Conservation (phyloP, 2,888 invertebrate species). For the Drosophila nr. perissopoda region DNA sequence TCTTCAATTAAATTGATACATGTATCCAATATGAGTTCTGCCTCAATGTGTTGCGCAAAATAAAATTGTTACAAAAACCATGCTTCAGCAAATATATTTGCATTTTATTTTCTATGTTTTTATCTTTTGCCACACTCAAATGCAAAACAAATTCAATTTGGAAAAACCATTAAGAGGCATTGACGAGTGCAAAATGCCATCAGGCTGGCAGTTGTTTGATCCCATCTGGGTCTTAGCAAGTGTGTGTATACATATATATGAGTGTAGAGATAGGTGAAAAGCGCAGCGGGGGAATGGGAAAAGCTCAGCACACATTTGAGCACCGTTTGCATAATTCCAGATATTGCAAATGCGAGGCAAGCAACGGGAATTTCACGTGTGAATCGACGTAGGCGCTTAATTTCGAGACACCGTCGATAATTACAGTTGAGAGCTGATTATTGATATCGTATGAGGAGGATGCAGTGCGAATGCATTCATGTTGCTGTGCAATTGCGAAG, state of each 20-base stretch:
- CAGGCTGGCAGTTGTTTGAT: background rate
- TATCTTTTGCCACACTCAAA: background rate
- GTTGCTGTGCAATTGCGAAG: constrained; percentile 46
- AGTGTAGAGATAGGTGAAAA: background rate
- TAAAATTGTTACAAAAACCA: background rate
- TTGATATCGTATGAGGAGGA: constrained; percentile 14
- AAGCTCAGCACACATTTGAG: constrained; percentile 38
- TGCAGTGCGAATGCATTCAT: constrained; percentile 17
- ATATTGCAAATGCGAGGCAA: constrained; percentile 39
- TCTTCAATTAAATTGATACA: background rate
- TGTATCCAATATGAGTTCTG: background rate
- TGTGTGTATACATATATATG: background rate
- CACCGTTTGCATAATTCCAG: constrained; percentile 24
- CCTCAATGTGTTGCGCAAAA: background rate
- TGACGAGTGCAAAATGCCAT: background rate
- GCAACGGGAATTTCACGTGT: constrained; percentile 10
- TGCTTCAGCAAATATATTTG: background rate
- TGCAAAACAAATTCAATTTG: background rate
- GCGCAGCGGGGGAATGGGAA: background rate
- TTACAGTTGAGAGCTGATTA: constrained; percentile 45
- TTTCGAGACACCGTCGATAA: constrained; percentile 55
- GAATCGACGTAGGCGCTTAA: constrained; percentile 54
- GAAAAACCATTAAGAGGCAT: background rate
- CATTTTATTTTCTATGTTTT: background rate
- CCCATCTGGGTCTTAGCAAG: background rate